These are phyloP conservation scores for Syngnathus rostellatus DNA, from an alignment of 2,797 vertebrate species.

Conservation along the genomic window DNA sequence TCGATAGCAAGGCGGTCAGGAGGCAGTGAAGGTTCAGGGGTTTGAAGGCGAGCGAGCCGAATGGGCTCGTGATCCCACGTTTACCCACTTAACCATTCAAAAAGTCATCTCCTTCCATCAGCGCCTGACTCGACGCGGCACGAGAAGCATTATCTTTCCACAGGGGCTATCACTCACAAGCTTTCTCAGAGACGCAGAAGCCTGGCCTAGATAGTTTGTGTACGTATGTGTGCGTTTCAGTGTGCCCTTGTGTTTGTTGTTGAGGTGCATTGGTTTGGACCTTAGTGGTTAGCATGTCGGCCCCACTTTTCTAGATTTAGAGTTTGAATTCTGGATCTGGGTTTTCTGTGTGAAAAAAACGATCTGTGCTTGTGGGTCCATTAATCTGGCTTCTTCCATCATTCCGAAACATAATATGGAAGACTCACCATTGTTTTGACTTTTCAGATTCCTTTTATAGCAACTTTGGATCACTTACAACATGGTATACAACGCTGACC, in stretches of 20 bases:
- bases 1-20: conserved; percentile 29
- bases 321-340: too few species aligned
- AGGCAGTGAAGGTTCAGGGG: conserved; percentile 26
- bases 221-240: conserved; percentile 15
- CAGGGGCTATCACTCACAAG: conserved; percentile 67
- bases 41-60: conserved; percentile 54
- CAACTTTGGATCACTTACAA: too few species aligned
- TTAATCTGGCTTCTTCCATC: too few species aligned
- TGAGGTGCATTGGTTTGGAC: conserved; percentile 17
- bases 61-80: conserved; percentile 55
- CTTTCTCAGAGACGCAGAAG: conserved; percentile 53
- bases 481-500: too few species aligned
- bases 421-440: too few species aligned
- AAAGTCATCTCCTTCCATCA: conserved; percentile 70
- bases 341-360: too few species aligned
- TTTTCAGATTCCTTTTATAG: too few species aligned
- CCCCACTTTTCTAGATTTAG: too few species aligned
- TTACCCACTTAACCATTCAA: conserved; percentile 70
- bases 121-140: conserved; percentile 47
- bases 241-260: conserved; percentile 11
- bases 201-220: conserved; percentile 24
- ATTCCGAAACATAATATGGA: too few species aligned
- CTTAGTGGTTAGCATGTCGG: too few species aligned
- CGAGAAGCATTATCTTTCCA: conserved; percentile 68
- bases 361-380: too few species aligned